Evolutionary conservation across 2,113 vertebrate genomes (phyloP).

Genomic region (Mirza zaza): DNA sequence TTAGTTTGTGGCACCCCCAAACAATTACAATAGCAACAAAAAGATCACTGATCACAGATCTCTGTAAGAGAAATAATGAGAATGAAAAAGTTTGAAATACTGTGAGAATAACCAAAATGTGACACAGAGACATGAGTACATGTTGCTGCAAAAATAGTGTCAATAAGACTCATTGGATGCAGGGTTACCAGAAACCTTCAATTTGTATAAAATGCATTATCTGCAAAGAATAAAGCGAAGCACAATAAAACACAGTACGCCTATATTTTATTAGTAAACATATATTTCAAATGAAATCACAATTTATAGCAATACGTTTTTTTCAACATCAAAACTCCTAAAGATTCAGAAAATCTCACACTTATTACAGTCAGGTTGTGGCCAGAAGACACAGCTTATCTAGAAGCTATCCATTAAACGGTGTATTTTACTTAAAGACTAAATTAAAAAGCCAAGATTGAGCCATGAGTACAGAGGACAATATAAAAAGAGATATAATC

Average conservation of each 20-base stretch:
- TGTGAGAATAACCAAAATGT: background rate
- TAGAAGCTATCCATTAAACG: background rate
- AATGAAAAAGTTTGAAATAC: background rate
- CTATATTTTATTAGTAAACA: background rate
- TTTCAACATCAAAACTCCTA: background rate
- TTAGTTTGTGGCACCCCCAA: background rate
- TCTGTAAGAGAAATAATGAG: background rate
- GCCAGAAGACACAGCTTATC: background rate
- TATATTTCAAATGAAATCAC: constrained; percentile 26
- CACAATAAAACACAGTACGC: background rate
- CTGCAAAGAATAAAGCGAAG: background rate
- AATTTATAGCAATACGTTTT: background rate
- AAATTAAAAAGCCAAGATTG: constrained; percentile 27
- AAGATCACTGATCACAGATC: background rate
- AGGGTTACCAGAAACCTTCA: background rate
- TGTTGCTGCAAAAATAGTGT: background rate
- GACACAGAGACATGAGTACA: background rate
- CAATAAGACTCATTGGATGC: background rate
- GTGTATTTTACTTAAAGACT: background rate
- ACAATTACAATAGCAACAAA: background rate
- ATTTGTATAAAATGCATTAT: background rate
- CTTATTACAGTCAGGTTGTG: background rate
- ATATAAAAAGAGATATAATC: background rate
- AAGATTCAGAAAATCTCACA: background rate
- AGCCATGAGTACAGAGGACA: background rate